These are phyloP conservation scores for Venustoraphidia nigricollis DNA, from an alignment of 2,888 invertebrate genomes.

Conservation along the genomic window DNA sequence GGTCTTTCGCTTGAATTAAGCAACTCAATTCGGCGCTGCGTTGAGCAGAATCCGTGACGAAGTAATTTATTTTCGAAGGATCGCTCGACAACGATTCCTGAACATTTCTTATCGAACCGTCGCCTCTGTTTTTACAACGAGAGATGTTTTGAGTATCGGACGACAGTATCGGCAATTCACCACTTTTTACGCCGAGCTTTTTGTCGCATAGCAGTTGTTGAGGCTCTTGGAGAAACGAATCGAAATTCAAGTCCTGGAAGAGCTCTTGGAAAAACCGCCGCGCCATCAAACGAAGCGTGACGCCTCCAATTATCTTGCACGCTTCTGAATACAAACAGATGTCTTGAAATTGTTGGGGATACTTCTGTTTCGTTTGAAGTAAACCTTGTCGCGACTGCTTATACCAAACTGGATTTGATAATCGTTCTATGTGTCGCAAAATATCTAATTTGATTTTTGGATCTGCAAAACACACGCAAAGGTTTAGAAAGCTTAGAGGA, in stretches of 20 bases:
- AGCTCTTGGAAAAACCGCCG: constrained; percentile 85
- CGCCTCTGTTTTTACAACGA: too few species aligned
- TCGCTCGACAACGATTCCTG: background rate
- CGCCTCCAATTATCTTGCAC: constrained; percentile 59
- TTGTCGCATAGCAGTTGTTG: constrained; percentile 26
- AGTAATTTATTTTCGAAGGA: constrained; percentile 6
- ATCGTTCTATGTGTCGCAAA: constrained; percentile 52
- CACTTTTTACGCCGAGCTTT: too few species aligned
- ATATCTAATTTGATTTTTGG: constrained; percentile 32
- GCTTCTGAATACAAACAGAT: constrained; percentile 89
- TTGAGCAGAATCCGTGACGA: constrained; percentile 11
- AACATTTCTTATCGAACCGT: too few species aligned
- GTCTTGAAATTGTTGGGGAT: constrained; percentile 62
- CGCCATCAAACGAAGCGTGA: constrained; percentile 67
- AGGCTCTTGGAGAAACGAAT: constrained; percentile 38
- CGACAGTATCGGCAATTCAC: too few species aligned
- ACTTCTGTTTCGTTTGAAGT: constrained; percentile 55
- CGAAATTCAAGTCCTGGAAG: constrained; percentile 72
- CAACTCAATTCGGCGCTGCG: constrained; percentile 13
- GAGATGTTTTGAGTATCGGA: too few species aligned
- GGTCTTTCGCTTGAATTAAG: constrained; percentile 5
- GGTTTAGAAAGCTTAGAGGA: background rate
- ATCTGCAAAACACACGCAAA: constrained; percentile 3
- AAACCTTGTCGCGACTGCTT: constrained; percentile 71
- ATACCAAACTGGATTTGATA: constrained; percentile 65